A percentile compares a stretch with the other conserved stretches of the same genome.
Conservation (phyloP, 2,888 invertebrate genomes). For the Ochropleura leucogaster region DNA sequence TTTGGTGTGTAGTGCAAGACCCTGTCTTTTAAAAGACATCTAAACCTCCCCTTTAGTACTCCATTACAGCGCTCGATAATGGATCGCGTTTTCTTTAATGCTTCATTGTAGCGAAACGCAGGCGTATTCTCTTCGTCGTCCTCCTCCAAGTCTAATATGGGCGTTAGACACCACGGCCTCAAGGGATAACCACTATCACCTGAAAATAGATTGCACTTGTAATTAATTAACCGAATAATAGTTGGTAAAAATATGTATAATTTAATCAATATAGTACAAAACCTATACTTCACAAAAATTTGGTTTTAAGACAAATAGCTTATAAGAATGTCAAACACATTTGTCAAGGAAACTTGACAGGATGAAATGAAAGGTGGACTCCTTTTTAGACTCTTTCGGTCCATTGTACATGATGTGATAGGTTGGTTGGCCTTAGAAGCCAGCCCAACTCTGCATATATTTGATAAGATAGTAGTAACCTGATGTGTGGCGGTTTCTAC, state of each 20-base stretch:
- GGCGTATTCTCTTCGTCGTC: background rate
- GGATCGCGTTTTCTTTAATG: background rate
- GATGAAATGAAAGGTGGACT: too few species aligned
- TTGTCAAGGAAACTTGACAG: too few species aligned
- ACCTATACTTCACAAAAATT: background rate
- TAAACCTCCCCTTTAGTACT: slow-evolving; percentile 18
- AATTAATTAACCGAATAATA: background rate
- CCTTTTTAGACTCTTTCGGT: too few species aligned
- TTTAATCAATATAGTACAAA: background rate
- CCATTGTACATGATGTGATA: too few species aligned
- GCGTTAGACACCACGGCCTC: slow-evolving; percentile 7
- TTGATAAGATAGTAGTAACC: slow-evolving; percentile 7
- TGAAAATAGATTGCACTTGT: background rate
- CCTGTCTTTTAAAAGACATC: slow-evolving; percentile 3
- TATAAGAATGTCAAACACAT: too few species aligned
- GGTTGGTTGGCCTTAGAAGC: too few species aligned
- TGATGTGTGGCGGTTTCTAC: too few species aligned
- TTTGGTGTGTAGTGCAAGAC: background rate
- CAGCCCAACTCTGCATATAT: too few species aligned
- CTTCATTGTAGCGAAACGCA: slow-evolving; percentile 1
- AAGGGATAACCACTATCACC: slow-evolving; percentile 8
- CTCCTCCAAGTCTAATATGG: slow-evolving; percentile 3
- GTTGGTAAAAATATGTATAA: background rate
- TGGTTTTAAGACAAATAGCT: too few species aligned
- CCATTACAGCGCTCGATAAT: slow-evolving; percentile 10